Evolutionary conservation across 2,797 vertebrate genomes (phyloP), one percentile per base, ranked within the genome.

Genomic region (Chelonia mydas): DNA sequence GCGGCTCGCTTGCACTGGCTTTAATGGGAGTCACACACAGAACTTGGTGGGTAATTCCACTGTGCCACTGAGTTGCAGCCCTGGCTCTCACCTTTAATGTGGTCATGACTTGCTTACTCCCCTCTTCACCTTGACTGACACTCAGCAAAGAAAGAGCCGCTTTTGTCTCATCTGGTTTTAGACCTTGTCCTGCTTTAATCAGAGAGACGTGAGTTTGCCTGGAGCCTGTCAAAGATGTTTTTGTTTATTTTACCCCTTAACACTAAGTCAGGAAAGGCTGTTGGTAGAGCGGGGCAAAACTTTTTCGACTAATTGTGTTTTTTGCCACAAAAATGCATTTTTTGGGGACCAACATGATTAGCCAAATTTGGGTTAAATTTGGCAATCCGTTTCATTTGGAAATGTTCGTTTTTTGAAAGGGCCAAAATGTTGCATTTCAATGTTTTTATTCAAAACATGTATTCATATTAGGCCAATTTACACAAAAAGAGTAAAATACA

Each of bases 71-170:
- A 59, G 89, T 95, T 95, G 95, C 23, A 95, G 88, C 94, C 96
- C 93, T 93, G 96, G 90, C 90, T 97, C 96, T 97, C 96, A 97
- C 95, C 93, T 97, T 96, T 97, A 96, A 96, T 95, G 91, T 96
- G 83, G 88, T 53, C 17, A 8, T 21, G 51, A 17, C 19, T 53
- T 61, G 53, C 87, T 96, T 93, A 96, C 93, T 96, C 95, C 94
- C 96, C 90, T 93, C 88, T 94, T 97, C 96, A 97, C 95, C 94
- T 97, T 96, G 94, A 93, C 90, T 96, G 83, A 90, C 85, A 81
- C 7, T 49, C 59, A 95, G 94, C 93, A 74, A 27, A 95, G 94
- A 96, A 96, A 95, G 89, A 97, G 93, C 95, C 97, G 83, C 90
- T 96, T 94, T 90, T 91, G 92, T 96, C 90, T 95, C 95, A 93